These are phyloP conservation scores for Cylindroiulus punctatus DNA, from an alignment of 2,888 invertebrate species.

Conservation along the genomic window DNA sequence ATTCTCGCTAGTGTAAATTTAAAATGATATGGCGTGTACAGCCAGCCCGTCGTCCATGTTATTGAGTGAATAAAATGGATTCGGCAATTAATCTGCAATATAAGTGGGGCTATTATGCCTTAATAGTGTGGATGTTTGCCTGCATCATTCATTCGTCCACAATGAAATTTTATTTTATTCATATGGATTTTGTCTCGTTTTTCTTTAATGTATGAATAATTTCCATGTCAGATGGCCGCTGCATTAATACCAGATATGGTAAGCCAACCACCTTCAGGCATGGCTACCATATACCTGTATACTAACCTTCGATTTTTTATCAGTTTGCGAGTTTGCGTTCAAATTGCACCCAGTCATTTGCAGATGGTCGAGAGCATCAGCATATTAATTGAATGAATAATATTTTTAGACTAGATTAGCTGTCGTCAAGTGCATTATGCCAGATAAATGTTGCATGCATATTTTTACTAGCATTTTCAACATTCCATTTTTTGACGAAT, in stretches of 20 bases:
- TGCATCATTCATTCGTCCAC: not conserved
- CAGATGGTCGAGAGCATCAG: not conserved
- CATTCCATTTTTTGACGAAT: not conserved
- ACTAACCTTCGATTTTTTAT: not conserved
- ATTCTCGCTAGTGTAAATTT: too few relatives aligned
- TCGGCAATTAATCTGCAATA: too few relatives aligned
- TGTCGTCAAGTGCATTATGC: not conserved
- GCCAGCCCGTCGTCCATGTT: too few relatives aligned
- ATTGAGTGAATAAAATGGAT: too few relatives aligned
- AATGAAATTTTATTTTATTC: not conserved
- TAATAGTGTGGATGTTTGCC: not conserved
- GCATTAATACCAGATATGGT: slow-evolving; percentile 54
- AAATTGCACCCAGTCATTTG: not conserved
- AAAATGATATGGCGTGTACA: too few relatives aligned
- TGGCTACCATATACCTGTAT: slow-evolving; percentile 3
- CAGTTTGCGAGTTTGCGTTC: not conserved
- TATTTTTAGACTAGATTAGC: not conserved
- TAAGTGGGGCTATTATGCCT: too few relatives aligned
- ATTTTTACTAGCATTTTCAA: not conserved
- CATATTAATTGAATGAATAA: not conserved
- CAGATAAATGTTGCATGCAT: not conserved
- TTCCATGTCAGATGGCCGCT: slow-evolving; percentile 53
- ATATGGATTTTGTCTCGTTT: not conserved
- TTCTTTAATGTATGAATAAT: slow-evolving; percentile 43
- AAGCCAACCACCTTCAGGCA: slow-evolving; percentile 49